phyloP scores from a whole-genome alignment of 2,888 invertebrate species.

The Andrena haemorrhoa region DNA sequence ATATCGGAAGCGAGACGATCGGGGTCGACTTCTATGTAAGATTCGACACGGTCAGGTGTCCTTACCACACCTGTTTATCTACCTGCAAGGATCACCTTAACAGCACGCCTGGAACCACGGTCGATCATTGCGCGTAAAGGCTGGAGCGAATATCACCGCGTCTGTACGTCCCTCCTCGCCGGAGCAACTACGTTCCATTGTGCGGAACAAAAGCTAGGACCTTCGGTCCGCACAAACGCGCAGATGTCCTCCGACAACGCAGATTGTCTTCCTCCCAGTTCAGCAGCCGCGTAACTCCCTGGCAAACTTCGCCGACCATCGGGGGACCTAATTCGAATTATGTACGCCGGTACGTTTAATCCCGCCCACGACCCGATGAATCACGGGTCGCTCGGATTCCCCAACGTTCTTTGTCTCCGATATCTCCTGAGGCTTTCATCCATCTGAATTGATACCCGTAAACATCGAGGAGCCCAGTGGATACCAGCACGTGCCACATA shows the following conservation, averaged over 20 bases:
- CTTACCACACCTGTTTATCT: slow-evolving; percentile 48
- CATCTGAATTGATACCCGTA: no score
- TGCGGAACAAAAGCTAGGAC: slow-evolving; percentile 73
- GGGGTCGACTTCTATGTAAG: slow-evolving; percentile 16
- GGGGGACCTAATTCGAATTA: slow-evolving; percentile 19
- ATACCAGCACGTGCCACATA: no score
- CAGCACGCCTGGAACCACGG: slow-evolving; percentile 33
- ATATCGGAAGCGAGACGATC: slow-evolving; percentile 30
- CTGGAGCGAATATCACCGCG: slow-evolving; percentile 32
- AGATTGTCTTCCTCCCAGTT: slow-evolving; percentile 70
- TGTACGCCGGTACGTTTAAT: slow-evolving; percentile 6
- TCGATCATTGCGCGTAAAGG: slow-evolving; percentile 51
- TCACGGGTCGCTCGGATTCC: neutral
- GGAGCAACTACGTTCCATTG: slow-evolving; percentile 61
- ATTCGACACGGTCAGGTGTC: slow-evolving; percentile 3
- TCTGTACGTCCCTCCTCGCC: slow-evolving; percentile 26
- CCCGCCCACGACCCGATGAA: neutral
- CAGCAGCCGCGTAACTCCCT: slow-evolving; percentile 36
- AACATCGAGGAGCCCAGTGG: no score
- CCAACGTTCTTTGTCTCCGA: neutral
- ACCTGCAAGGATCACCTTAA: slow-evolving; percentile 48
- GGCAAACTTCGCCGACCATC: slow-evolving; percentile 37
- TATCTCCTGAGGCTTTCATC: no score
- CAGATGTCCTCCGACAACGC: slow-evolving; percentile 53
- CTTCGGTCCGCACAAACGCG: slow-evolving; percentile 60